Evolutionary conservation across 2,888 invertebrate genomes (phyloP).

Genomic region (Meganola albula): DNA sequence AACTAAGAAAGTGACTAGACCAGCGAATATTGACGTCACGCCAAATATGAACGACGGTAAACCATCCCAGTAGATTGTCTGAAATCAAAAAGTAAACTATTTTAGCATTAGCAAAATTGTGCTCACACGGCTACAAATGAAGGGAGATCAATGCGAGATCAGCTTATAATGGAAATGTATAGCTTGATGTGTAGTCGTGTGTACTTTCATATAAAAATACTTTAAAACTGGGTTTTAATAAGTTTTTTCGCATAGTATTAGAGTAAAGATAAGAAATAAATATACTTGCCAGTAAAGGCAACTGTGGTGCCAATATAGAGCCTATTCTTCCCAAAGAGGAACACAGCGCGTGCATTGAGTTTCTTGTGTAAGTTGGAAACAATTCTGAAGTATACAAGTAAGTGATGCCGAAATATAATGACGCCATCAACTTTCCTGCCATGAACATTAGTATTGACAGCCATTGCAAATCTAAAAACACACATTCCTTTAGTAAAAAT

Average conservation of each 20-base stretch:
- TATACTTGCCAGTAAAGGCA: constrained; percentile 76
- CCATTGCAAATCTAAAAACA: constrained; percentile 49
- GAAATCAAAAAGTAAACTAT: constrained; percentile 20
- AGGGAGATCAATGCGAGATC: no score
- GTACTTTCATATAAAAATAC: no score
- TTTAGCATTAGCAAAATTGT: no score
- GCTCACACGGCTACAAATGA: no score
- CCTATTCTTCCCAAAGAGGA: constrained; percentile 82
- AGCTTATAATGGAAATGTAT: no score
- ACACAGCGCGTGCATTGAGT: constrained; percentile 81
- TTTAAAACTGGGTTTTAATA: no score
- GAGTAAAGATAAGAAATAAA: no score
- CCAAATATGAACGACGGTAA: constrained; percentile 56
- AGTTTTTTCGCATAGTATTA: no score
- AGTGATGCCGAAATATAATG: constrained; percentile 78
- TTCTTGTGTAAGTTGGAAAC: constrained; percentile 81
- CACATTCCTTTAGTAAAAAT: no score
- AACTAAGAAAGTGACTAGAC: constrained; percentile 47
- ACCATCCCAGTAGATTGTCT: constrained; percentile 57
- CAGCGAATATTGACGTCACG: constrained; percentile 30
- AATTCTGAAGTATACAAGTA: constrained; percentile 82
- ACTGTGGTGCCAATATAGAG: constrained; percentile 81
- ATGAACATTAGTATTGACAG: constrained; percentile 75
- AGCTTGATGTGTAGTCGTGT: no score
- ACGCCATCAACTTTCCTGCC: constrained; percentile 79